Percentiles rank a stretch among this genome's conserved stretches.
Conservation (phyloP, 2,113 vertebrate genomes). For the Pelecanoides urinatrix region DNA sequence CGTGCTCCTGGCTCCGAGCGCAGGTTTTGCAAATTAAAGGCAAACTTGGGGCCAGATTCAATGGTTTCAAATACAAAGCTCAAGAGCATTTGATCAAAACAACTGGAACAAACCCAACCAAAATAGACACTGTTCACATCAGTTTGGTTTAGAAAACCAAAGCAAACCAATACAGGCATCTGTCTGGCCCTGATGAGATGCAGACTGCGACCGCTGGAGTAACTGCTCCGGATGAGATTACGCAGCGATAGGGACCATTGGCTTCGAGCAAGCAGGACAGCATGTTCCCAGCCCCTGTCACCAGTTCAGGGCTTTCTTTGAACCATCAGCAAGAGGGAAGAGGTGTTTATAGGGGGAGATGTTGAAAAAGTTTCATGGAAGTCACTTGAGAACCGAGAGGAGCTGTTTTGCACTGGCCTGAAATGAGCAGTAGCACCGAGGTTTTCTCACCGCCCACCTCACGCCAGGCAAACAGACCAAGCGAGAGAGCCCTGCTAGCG, state of each 20-base stretch:
- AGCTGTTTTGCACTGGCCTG: not conserved
- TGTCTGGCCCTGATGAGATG: not conserved
- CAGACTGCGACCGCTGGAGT: not conserved
- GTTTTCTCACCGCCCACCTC: not conserved
- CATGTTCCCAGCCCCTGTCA: not conserved
- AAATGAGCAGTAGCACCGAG: not conserved
- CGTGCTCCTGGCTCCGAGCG: not conserved
- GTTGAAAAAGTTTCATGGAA: not conserved
- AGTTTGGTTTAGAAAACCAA: not conserved
- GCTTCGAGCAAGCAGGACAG: not conserved
- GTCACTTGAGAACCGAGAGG: not conserved
- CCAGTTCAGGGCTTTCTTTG: not conserved
- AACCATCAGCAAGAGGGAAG: not conserved
- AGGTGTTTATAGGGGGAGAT: not conserved
- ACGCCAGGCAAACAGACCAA: rapidly evolving
- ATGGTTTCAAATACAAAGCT: not conserved
- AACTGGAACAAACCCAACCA: not conserved
- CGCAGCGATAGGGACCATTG: rapidly evolving
- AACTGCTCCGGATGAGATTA: not conserved
- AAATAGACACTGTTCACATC: not conserved
- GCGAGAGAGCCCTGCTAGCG: not conserved
- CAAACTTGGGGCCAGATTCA: not conserved
- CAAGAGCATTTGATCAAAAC: constrained; percentile 4
- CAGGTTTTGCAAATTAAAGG: not conserved
- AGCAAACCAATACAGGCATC: not conserved